Percentiles rank a stretch among this genome's conserved stretches.
Conservation (phyloP, 2,888 invertebrate species). For the Ochropleura plecta region DNA sequence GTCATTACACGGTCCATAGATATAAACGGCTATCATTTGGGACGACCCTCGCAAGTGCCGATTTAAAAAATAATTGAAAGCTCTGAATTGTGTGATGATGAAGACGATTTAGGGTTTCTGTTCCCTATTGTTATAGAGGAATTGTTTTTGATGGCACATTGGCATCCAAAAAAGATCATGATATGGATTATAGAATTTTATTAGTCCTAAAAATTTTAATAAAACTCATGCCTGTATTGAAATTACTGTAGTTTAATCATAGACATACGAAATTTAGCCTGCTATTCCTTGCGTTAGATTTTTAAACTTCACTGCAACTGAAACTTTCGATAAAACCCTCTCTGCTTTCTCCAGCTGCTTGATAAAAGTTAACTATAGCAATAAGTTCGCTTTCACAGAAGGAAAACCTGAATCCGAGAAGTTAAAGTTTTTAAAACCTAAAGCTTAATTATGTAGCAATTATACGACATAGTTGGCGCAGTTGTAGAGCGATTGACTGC, state of each 20-base stretch:
- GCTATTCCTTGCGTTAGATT: not conserved
- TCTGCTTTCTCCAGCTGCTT: not conserved
- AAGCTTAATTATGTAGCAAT: not conserved
- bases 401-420: too few species aligned
- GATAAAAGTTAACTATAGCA: constrained; percentile 5
- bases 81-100: constrained; percentile 24
- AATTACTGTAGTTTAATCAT: not conserved
- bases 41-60: constrained; percentile 36
- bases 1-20: constrained; percentile 45
- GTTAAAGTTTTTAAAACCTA: not conserved
- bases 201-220: not conserved
- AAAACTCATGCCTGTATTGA: not conserved
- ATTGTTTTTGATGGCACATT: not conserved
- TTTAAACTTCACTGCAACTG: constrained; percentile 4
- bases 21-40: constrained; percentile 33
- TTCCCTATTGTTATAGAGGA: not conserved
- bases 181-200: not conserved
- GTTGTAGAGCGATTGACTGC: too few species aligned
- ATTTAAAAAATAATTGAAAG: constrained; percentile 47
- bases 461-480: too few species aligned
- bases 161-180: not conserved
- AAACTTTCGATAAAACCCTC: not conserved
- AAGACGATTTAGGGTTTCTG: not conserved
- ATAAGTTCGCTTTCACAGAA: not conserved
- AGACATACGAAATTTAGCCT: not conserved